Evolutionary conservation across 2,797 vertebrate genomes (phyloP).

Genomic region (Lycodopsis pacificus): DNA sequence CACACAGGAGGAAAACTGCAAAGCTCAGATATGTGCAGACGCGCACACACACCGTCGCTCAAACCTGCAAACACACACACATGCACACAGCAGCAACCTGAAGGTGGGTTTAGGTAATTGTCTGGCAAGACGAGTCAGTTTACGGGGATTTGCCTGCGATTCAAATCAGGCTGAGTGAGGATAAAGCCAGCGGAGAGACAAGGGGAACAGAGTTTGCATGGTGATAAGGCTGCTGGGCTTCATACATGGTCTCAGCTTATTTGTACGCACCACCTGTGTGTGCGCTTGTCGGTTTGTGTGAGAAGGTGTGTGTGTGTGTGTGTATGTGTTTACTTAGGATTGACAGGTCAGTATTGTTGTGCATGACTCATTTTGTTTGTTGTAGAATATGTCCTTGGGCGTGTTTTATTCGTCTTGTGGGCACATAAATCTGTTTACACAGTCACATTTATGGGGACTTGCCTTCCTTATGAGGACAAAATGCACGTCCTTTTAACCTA

Average conservation of each 20-base stretch:
- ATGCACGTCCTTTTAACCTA: neutral
- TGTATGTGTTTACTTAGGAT: constrained; percentile 44
- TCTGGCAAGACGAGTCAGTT: constrained; percentile 76
- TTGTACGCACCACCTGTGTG: constrained; percentile 33
- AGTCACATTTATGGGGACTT: neutral
- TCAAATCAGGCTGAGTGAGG: constrained; percentile 75
- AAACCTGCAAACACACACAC: neutral
- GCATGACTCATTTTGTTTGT: constrained; percentile 56
- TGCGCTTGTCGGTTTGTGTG: constrained; percentile 14
- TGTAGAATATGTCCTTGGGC: constrained; percentile 1
- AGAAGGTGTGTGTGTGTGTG: constrained; percentile 11
- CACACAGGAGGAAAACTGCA: constrained; percentile 35
- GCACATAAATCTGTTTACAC: neutral
- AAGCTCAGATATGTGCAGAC: constrained; percentile 22
- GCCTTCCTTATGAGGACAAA: neutral
- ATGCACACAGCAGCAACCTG: constrained; percentile 21
- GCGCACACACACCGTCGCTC: neutral
- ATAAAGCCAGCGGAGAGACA: constrained; percentile 52
- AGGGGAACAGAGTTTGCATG: constrained; percentile 58
- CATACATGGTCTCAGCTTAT: constrained; percentile 25
- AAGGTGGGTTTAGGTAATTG: constrained; percentile 59
- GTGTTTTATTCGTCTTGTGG: neutral
- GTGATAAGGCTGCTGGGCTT: constrained; percentile 34
- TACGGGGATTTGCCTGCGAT: constrained; percentile 80
- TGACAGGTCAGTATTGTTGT: constrained; percentile 57